These are phyloP conservation scores for Holocentrus rufus DNA, from an alignment of 2,797 vertebrate species.

Conservation along the genomic window DNA sequence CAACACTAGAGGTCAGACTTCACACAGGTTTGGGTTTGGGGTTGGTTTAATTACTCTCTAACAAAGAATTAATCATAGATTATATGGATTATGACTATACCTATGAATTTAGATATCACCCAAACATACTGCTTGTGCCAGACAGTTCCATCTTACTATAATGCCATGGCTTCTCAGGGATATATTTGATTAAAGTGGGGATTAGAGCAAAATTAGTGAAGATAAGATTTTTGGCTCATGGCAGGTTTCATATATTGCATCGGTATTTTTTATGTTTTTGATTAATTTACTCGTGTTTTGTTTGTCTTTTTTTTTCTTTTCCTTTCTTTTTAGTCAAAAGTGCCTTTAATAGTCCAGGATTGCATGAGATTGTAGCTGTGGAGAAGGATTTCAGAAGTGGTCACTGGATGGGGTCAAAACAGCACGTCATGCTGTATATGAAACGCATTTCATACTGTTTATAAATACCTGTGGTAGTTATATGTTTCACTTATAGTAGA, in stretches of 20 bases:
- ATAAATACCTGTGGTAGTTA: conserved; percentile 15
- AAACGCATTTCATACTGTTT: conserved; percentile 5
- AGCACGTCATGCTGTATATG: conserved; percentile 5
- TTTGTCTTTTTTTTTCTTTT: neutral
- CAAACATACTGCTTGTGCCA: no score
- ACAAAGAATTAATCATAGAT: no score
- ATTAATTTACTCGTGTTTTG: conserved; percentile 4
- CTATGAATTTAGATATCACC: no score
- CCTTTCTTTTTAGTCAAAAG: conserved; percentile 40
- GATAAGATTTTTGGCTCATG: neutral
- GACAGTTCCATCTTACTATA: neutral
- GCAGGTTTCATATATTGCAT: neutral
- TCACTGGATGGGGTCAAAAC: conserved; percentile 26
- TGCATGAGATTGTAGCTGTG: conserved; percentile 10
- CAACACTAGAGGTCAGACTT: no score
- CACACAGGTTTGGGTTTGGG: no score
- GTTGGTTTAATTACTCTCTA: no score
- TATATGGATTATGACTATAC: no score
- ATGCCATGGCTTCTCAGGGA: conserved; percentile 17
- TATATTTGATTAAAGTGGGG: conserved; percentile 1
- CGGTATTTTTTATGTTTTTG: conserved; percentile 4
- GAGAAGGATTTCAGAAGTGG: conserved; percentile 12
- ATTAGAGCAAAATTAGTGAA: neutral
- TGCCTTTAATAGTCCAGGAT: conserved; percentile 79
- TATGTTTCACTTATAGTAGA: conserved; percentile 32